phyloP scores from a whole-genome alignment of 2,888 invertebrate species.

The Trypoxylon attenuatum region DNA sequence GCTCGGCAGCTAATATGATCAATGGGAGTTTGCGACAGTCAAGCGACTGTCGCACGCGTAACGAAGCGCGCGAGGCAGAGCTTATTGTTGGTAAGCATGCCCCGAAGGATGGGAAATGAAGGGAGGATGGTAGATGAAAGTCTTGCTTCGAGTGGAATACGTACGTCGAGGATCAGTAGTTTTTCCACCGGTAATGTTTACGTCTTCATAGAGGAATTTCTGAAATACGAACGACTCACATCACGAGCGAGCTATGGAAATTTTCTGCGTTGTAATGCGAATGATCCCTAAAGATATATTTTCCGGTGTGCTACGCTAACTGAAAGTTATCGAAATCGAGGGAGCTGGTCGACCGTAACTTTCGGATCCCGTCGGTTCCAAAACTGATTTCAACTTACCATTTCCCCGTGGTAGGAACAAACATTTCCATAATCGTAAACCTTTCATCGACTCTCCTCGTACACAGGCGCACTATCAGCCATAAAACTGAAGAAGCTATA shows the following conservation, averaged over 20 bases:
- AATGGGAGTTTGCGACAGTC: conserved; percentile 2
- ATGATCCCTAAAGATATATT: background rate
- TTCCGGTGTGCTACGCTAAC: conserved; percentile 9
- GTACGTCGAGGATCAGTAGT: no score
- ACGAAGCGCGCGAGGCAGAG: no score
- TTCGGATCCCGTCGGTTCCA: conserved; percentile 6
- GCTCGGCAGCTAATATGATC: conserved; percentile 10
- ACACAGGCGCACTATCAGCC: conserved; percentile 42
- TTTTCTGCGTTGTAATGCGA: conserved; percentile 1
- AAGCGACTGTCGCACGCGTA: no score
- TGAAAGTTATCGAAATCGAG: conserved; percentile 26
- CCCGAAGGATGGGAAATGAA: no score
- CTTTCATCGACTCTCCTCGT: conserved; percentile 47
- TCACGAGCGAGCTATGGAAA: conserved; percentile 6
- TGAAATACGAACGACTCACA: conserved; percentile 1
- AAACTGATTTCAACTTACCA: conserved; percentile 37
- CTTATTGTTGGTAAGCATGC: no score
- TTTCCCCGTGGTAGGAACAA: conserved; percentile 40
- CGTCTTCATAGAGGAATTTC: background rate
- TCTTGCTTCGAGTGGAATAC: no score
- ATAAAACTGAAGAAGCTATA: conserved; percentile 51
- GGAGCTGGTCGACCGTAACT: conserved; percentile 10
- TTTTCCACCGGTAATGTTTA: background rate
- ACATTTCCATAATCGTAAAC: conserved; percentile 54
- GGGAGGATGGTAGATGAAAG: no score